Conservation (phyloP, 2,888 invertebrate genomes). For the Steinernema carpocapsae region DNA sequence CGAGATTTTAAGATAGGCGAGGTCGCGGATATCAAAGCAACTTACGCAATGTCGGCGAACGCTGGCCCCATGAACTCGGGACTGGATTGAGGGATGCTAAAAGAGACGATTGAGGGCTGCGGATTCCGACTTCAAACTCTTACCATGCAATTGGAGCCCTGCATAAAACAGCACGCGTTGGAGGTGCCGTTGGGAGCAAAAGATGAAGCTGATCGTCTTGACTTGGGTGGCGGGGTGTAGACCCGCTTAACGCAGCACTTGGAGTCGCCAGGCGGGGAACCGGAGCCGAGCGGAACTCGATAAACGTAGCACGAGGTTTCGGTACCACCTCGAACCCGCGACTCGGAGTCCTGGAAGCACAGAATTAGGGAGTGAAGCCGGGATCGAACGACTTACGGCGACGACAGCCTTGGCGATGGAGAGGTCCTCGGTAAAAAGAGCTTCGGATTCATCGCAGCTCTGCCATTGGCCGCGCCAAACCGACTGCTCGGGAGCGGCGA, state of each 20-base stretch:
- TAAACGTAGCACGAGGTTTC: background rate
- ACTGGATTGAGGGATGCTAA: background rate
- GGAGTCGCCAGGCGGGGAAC: conserved; percentile 44
- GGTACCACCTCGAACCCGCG: conserved; percentile 29
- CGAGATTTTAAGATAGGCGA: background rate
- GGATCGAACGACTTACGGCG: background rate
- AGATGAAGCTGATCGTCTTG: conserved; percentile 1
- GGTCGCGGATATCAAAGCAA: background rate
- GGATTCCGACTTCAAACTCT: background rate
- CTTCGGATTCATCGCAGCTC: background rate
- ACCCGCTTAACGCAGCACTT: conserved; percentile 66
- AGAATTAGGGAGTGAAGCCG: background rate
- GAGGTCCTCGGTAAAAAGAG: conserved; percentile 13
- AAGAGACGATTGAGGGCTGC: background rate
- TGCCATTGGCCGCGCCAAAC: conserved; percentile 24
- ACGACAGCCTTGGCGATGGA: background rate
- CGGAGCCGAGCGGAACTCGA: conserved; percentile 9
- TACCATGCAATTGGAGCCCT: background rate
- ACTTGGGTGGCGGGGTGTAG: conserved; percentile 36
- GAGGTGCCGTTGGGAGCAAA: background rate
- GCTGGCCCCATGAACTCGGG: conserved; percentile 11
- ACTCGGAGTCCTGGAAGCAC: conserved; percentile 4
- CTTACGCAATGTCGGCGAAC: background rate
- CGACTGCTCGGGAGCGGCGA: conserved; percentile 24
- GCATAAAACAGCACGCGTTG: conserved; percentile 9